Evolutionary conservation across 2,888 invertebrate genomes (phyloP), one percentile per base, ranked within the genome.

Genomic region (Dione vanillae): DNA sequence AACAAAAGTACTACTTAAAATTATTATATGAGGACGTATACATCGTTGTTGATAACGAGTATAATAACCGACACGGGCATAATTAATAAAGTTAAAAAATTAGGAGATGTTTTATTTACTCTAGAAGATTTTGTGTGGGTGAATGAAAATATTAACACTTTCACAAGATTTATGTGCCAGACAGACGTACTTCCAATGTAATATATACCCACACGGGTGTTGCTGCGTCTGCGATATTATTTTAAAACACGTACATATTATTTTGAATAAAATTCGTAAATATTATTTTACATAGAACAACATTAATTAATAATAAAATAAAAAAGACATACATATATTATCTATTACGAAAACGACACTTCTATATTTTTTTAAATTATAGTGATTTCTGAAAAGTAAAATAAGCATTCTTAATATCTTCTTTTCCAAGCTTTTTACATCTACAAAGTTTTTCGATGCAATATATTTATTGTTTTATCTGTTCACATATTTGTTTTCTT

Each of bases 111-210:
- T 27, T 67, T 20, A 51, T 45, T 54, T 49, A 47, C 49, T 67
- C 19, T 73, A 74, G 72, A 70, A 70, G 67, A 67, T 76, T 76
- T 52, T 16, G 86, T 85, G 89, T 89, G 88, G 88, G 89, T 85
- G 87, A 83, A 79, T 85, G 83, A 86, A 85, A 85, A 83, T 88
- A 83, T 83, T 80, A 88, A 86, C 87, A 90, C 92, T 92, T 92
- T 92, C 92, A 89, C 91, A 85, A 83, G 85, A 83, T 87, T 84
- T 84, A 85, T 87, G 88, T 88, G 90, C 91, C 91, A 81, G 81
- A 72, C 78, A 80, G 81, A 73, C 78, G 81, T 77, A 75, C 75
- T 78, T 77, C 77, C 78, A 78, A 79, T 79, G 82, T 81, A 83
- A 84, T 85, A 85, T 82, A 83, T 75, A 80, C 87, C 89, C 86